These are phyloP conservation scores for Urocynchramus pylzowi DNA, from an alignment of 2,113 vertebrate species.

Conservation along the genomic window DNA sequence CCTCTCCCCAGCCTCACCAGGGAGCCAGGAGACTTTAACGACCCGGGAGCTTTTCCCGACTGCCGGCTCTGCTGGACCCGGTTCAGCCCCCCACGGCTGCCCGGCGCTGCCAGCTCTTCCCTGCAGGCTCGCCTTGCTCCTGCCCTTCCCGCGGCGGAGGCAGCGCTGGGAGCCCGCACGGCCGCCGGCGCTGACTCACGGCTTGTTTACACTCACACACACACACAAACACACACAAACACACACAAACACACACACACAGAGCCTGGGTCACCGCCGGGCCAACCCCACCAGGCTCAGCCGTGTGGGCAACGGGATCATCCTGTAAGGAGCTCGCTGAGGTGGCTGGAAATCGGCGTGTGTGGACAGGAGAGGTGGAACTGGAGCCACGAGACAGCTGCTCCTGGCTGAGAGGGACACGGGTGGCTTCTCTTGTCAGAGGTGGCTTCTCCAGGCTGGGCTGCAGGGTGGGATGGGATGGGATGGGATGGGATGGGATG, in stretches of 20 bases:
- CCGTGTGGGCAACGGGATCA: background rate
- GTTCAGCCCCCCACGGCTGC: background rate
- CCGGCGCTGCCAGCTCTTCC: background rate
- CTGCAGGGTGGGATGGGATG: background rate
- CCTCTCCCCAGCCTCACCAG: background rate
- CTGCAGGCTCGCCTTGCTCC: background rate
- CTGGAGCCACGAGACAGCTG: background rate
- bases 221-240: background rate
- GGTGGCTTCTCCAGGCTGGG: background rate
- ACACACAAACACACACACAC: background rate
- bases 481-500: background rate
- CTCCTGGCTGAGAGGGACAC: background rate
- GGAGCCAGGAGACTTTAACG: background rate
- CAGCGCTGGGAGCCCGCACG: background rate
- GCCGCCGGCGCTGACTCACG: slow-evolving; percentile 2
- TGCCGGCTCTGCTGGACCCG: background rate
- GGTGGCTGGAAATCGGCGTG: background rate
- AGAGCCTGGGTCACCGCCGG: background rate
- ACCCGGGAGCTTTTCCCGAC: background rate
- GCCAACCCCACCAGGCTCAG: background rate
- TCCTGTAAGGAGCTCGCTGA: background rate
- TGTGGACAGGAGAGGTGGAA: background rate
- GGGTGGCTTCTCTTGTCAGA: accelerated
- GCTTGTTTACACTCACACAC: background rate
- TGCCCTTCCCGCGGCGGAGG: background rate